Percentiles rank a stretch among this genome's conserved stretches.
phyloP scores from a whole-genome alignment of 2,888 invertebrate species.

The Drosophila multiciliata region DNA sequence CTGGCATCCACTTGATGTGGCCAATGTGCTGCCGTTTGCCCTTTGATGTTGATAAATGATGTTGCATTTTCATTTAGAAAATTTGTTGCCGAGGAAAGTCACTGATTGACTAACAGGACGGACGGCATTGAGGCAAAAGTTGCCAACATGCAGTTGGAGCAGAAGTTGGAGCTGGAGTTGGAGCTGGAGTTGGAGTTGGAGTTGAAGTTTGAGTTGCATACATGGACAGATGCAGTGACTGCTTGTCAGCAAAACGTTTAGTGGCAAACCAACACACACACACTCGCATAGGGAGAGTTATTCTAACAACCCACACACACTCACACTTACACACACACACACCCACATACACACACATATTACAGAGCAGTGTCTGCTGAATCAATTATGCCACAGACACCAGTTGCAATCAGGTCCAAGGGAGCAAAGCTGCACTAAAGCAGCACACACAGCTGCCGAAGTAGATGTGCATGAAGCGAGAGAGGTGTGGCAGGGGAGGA shows the following conservation, averaged over 20 bases:
- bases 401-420: constrained; percentile 59
- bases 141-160: constrained; percentile 32
- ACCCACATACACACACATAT: constrained; percentile 6
- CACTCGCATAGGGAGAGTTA: constrained; percentile 14
- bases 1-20: constrained; percentile 59
- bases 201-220: constrained; percentile 16
- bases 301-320: constrained; percentile 19
- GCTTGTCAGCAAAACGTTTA: constrained; percentile 79
- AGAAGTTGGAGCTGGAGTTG: neutral
- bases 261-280: constrained; percentile 61
- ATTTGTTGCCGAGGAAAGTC: constrained; percentile 77
- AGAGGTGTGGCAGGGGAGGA: neutral
- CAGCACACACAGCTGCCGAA: constrained; percentile 16
- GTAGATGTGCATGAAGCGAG: neutral
- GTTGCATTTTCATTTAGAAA: constrained; percentile 79
- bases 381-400: constrained; percentile 77
- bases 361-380: constrained; percentile 56
- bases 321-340: constrained; percentile 5
- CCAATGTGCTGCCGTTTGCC: constrained; percentile 71
- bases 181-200: constrained; percentile 12
- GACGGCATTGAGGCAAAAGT: constrained; percentile 49
- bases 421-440: constrained; percentile 30
- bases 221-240: constrained; percentile 66
- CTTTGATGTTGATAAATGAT: constrained; percentile 77
- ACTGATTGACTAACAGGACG: constrained; percentile 76